Conservation (phyloP, 2,888 invertebrate species). For the Meganola albula region DNA sequence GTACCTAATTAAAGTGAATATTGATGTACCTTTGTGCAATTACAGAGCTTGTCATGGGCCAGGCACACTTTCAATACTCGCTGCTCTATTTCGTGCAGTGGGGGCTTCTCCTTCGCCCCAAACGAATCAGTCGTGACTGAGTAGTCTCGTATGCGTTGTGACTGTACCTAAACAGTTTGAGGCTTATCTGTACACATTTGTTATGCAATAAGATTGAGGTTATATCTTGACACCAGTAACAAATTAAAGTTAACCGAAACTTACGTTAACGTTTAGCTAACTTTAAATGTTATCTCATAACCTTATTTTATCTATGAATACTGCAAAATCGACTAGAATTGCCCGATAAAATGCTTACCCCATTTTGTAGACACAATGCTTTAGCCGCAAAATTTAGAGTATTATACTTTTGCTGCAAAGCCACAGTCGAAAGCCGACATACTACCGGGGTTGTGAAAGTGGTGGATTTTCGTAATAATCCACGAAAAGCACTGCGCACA, state of each 20-base stretch:
- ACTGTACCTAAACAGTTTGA: constrained; percentile 66
- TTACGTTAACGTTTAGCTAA: too few species aligned
- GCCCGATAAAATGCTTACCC: constrained; percentile 50
- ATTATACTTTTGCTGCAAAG: constrained; percentile 56
- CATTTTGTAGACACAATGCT: constrained; percentile 45
- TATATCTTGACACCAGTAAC: constrained; percentile 42
- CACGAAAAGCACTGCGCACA: constrained; percentile 65
- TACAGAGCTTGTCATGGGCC: constrained; percentile 94
- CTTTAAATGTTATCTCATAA: not conserved
- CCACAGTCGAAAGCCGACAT: constrained; percentile 64
- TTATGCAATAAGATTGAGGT: constrained; percentile 75
- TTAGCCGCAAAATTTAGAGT: constrained; percentile 45
- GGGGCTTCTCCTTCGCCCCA: constrained; percentile 66
- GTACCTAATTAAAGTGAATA: constrained; percentile 48
- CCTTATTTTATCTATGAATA: not conserved
- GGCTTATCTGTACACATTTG: constrained; percentile 60
- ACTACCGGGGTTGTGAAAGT: constrained; percentile 56
- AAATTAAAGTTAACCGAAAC: too few species aligned
- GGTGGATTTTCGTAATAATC: constrained; percentile 65
- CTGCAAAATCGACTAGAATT: constrained; percentile 33
- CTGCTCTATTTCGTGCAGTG: constrained; percentile 82
- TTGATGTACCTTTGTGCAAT: constrained; percentile 86
- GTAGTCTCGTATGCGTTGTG: constrained; percentile 47
- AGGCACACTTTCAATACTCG: constrained; percentile 92
- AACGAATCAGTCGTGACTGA: constrained; percentile 36